These are phyloP conservation scores for Ormia ochracea DNA, from an alignment of 2,888 invertebrate species.

Conservation along the genomic window DNA sequence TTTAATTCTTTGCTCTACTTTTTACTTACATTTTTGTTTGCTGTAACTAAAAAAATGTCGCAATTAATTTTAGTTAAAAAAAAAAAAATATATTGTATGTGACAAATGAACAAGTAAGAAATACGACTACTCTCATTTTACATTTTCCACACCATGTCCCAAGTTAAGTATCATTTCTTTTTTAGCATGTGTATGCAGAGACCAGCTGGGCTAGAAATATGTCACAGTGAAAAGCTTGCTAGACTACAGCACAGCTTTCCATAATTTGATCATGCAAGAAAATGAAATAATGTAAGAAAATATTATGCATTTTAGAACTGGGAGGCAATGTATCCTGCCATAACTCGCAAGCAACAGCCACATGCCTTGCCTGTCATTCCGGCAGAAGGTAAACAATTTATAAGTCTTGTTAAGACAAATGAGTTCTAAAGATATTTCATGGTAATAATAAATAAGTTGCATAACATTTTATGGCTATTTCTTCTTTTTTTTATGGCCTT, in stretches of 20 bases:
- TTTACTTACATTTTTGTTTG: too few relatives aligned
- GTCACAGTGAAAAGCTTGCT: conserved; percentile 16
- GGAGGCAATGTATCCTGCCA: conserved; percentile 41
- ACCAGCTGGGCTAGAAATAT: neutral
- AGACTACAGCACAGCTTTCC: neutral
- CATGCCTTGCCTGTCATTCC: conserved; percentile 14
- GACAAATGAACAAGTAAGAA: too few relatives aligned
- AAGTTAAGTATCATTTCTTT: conserved; percentile 20
- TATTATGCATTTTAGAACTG: neutral
- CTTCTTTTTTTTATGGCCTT: neutral
- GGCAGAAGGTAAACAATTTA: conserved; percentile 38
- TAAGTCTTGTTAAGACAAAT: conserved; percentile 58
- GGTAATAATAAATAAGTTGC: conserved; percentile 29
- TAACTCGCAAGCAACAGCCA: conserved; percentile 41
- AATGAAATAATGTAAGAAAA: neutral
- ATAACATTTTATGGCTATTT: conserved; percentile 1
- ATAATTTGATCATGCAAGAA: neutral
- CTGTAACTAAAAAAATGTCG: too few relatives aligned
- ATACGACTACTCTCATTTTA: neutral
- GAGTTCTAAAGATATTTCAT: conserved; percentile 54
- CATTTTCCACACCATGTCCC: conserved; percentile 32
- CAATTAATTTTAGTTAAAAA: neutral
- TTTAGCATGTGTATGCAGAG: conserved; percentile 31
- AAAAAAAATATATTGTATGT: neutral
- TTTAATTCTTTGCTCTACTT: too few relatives aligned